Conservation (phyloP, 2,888 invertebrate genomes). For the Cylindroiulus punctatus region DNA sequence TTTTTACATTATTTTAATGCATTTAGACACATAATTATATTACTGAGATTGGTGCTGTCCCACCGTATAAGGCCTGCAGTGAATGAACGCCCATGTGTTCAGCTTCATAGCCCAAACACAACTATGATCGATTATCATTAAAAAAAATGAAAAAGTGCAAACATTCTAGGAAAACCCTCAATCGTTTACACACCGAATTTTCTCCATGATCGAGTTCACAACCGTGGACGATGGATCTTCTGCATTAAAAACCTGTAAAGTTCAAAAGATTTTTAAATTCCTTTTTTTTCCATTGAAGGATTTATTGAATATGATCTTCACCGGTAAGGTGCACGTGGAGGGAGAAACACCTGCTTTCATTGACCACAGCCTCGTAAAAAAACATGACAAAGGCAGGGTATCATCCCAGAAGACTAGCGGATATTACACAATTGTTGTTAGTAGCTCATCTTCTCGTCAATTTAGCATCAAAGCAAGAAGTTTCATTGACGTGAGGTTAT, state of each 20-base stretch:
- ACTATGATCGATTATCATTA: background rate
- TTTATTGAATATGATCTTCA: background rate
- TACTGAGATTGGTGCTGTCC: background rate
- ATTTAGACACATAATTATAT: background rate
- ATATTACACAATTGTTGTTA: too few species aligned
- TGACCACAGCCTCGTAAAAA: background rate
- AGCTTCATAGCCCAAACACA: background rate
- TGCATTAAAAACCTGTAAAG: background rate
- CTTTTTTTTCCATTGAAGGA: background rate
- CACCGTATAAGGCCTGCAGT: background rate
- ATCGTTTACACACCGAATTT: constrained; percentile 11
- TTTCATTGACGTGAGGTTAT: too few species aligned
- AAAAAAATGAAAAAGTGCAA: background rate
- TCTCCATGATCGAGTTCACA: background rate
- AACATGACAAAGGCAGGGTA: background rate
- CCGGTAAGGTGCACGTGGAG: background rate
- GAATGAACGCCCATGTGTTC: background rate
- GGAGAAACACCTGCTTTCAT: constrained; percentile 14
- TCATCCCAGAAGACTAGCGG: too few species aligned
- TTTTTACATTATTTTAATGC: background rate
- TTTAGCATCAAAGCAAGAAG: too few species aligned
- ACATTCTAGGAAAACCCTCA: constrained; percentile 29
- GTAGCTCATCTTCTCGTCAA: too few species aligned
- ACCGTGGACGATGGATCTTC: background rate
- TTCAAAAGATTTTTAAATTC: background rate